A percentile compares a stretch with the other conserved stretches of the same genome.
Conservation (phyloP, 2,888 invertebrate genomes). For the Taenaris catops region DNA sequence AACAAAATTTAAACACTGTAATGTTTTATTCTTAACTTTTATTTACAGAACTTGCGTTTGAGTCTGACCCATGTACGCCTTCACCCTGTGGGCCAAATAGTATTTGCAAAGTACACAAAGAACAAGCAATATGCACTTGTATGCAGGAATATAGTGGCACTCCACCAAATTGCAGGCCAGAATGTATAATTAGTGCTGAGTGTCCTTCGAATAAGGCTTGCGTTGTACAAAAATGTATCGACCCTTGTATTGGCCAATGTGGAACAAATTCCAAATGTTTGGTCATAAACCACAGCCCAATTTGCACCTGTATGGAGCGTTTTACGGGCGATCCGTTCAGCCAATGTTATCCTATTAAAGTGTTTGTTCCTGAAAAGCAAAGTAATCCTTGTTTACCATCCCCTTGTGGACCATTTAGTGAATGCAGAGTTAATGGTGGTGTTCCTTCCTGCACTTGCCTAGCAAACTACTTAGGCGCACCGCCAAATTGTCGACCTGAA, state of each 20-base stretch:
- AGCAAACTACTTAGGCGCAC: slow-evolving; percentile 83
- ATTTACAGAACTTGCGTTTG: slow-evolving; percentile 50
- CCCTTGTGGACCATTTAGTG: slow-evolving; percentile 84
- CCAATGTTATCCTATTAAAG: slow-evolving; percentile 66
- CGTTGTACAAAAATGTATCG: slow-evolving; percentile 83
- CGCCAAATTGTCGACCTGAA: slow-evolving; percentile 85
- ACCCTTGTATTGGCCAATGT: slow-evolving; percentile 87
- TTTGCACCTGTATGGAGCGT: slow-evolving; percentile 82
- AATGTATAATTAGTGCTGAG: slow-evolving; percentile 86
- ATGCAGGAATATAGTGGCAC: slow-evolving; percentile 81
- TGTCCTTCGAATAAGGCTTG: slow-evolving; percentile 84
- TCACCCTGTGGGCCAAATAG: slow-evolving; percentile 92
- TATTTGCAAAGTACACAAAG: slow-evolving; percentile 85
- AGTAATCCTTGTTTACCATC: slow-evolving; percentile 81
- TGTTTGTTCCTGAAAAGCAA: slow-evolving; percentile 34
- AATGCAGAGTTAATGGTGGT: slow-evolving; percentile 80
- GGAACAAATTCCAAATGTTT: slow-evolving; percentile 86
- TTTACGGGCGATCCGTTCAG: slow-evolving; percentile 84
- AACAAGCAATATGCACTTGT: slow-evolving; percentile 86
- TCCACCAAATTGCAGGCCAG: slow-evolving; percentile 86
- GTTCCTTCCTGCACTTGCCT: slow-evolving; percentile 83
- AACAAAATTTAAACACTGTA: no score
- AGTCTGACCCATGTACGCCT: slow-evolving; percentile 83
- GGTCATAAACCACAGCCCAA: slow-evolving; percentile 86
- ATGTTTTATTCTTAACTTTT: no score